Evolutionary conservation across 1,140 invertebrate genomes (phyloP), one percentile per base, ranked within the genome.

Genomic region (Trigoniulus corallinus): DNA sequence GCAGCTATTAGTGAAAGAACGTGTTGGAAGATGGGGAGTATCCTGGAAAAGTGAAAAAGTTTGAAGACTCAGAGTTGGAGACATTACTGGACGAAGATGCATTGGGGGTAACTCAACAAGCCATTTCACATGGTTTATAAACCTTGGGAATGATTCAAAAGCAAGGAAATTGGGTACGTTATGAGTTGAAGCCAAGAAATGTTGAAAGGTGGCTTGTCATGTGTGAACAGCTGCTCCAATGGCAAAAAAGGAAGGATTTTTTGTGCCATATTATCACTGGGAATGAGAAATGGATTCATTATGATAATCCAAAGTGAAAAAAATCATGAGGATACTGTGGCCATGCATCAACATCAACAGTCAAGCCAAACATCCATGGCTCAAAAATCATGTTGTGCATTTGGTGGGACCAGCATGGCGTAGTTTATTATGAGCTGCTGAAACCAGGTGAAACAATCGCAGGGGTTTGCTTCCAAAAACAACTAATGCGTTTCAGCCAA

Each of bases 381-480:
- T n/a, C 2, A 27, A 54, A 54, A 21, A 22, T 24, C 22, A 54
- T 49, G 53, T 41, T 55, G 15, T 54, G 53, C 53, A 42, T 54
- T 46, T 54, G 49, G 50, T 54, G 45, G 53, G 52, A 54, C 27
- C 37, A 53, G 42, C 0, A 48, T 15, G 52, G 52, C 1, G 42
- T 54, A 20, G 25, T 54, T 2, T 54, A 54, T 39, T 49, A 47
- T 49, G 52, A 54, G 23, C 52, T 54, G 53, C n/a, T 54, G 34
- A 53, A 53, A 52, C 40, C 2, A 0, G 51, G 39, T 25, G 51
- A 53, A 53, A 54, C 52, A 10, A 37, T 53, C 0, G 1, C 12
- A 2, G 1, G 4, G 22, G 27, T 18, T 13, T 12, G 47, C 27
- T 49, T 39, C 47, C 27, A 37, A 49, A n/a, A 49, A 41, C 27